Evolutionary conservation across 2,113 vertebrate species (phyloP).

Genomic region (Microtus montanus): DNA sequence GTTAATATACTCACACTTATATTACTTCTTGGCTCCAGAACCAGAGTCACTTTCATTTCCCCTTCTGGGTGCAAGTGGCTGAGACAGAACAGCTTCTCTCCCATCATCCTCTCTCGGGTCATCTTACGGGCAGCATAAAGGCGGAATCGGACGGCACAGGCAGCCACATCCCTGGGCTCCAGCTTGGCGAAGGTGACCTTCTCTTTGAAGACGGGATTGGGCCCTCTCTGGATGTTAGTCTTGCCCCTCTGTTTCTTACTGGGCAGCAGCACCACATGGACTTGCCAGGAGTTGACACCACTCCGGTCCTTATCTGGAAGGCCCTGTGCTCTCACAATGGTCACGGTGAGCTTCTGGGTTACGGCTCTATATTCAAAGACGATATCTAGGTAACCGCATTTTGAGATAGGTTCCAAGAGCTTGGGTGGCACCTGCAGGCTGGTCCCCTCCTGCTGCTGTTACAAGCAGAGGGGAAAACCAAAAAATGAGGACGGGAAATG

Average conservation of each 20-base stretch:
- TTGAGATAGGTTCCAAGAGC: conserved; percentile 88
- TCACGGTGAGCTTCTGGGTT: conserved; percentile 90
- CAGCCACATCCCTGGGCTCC: conserved; percentile 87
- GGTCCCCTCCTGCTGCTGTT: conserved; percentile 84
- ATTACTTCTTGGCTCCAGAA: conserved; percentile 94
- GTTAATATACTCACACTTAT: conserved; percentile 89
- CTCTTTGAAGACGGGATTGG: conserved; percentile 91
- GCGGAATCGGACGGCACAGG: conserved; percentile 91
- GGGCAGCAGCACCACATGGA: conserved; percentile 93
- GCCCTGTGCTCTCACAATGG: conserved; percentile 88
- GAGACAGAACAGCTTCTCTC: conserved; percentile 92
- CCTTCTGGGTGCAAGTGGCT: conserved; percentile 84
- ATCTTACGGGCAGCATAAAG: conserved; percentile 93
- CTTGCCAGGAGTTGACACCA: conserved; percentile 93
- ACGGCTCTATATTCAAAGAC: conserved; percentile 88
- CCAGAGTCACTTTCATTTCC: conserved; percentile 87
- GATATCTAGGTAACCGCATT: conserved; percentile 93
- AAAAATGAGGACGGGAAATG: conserved; percentile 34
- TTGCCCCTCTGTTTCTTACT: conserved; percentile 94
- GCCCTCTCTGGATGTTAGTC: conserved; percentile 90
- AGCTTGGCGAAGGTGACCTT: conserved; percentile 92
- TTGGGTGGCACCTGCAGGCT: conserved; percentile 65
- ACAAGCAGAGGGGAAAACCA: conserved; percentile 15
- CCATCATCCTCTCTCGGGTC: conserved; percentile 95
- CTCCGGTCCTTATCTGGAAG: conserved; percentile 95